Conservation (phyloP, 1,140 invertebrate species). For the Eumeta japonica region DNA sequence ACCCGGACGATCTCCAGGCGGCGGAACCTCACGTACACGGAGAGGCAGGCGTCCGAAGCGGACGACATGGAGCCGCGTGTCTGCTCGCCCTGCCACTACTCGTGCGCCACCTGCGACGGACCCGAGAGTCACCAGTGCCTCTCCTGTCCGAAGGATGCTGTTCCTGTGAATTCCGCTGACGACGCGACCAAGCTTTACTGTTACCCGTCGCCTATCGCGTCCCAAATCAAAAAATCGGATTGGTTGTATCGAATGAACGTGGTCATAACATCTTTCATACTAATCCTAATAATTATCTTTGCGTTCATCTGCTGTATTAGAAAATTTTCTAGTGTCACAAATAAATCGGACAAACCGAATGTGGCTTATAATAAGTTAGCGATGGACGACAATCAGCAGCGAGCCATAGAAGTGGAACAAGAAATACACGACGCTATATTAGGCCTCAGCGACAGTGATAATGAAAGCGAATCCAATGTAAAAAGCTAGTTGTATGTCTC, state of each 20-base stretch:
- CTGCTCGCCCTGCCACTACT: slow-evolving; percentile 45
- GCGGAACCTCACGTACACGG: slow-evolving; percentile 36
- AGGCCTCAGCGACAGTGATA: slow-evolving; percentile 39
- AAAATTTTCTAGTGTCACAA: too few relatives aligned
- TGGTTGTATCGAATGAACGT: slow-evolving; percentile 39
- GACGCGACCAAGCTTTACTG: slow-evolving; percentile 33
- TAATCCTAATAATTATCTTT: slow-evolving; percentile 20
- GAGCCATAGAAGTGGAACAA: slow-evolving; percentile 41
- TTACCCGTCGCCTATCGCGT: slow-evolving; percentile 35
- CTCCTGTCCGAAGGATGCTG: slow-evolving; percentile 40
- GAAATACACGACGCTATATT: slow-evolving; percentile 45
- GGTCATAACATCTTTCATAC: slow-evolving; percentile 22
- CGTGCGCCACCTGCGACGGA: slow-evolving; percentile 39
- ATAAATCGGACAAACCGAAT: slow-evolving; percentile 29
- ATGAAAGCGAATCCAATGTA: slow-evolving; percentile 42
- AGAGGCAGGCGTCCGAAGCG: slow-evolving; percentile 28
- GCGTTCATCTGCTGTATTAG: slow-evolving; percentile 25
- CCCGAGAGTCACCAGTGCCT: slow-evolving; percentile 38
- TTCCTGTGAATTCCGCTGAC: slow-evolving; percentile 33
- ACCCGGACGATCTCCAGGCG: slow-evolving; percentile 38
- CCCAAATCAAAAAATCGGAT: slow-evolving; percentile 31
- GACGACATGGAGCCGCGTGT: slow-evolving; percentile 36
- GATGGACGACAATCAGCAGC: slow-evolving; percentile 40
- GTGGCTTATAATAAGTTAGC: slow-evolving; percentile 42
- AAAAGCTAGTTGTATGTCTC: slow-evolving; percentile 31